Base-by-base conservation (phyloP, 2,113 vertebrate genomes). In the Macroglossus sobrinus region DNA sequence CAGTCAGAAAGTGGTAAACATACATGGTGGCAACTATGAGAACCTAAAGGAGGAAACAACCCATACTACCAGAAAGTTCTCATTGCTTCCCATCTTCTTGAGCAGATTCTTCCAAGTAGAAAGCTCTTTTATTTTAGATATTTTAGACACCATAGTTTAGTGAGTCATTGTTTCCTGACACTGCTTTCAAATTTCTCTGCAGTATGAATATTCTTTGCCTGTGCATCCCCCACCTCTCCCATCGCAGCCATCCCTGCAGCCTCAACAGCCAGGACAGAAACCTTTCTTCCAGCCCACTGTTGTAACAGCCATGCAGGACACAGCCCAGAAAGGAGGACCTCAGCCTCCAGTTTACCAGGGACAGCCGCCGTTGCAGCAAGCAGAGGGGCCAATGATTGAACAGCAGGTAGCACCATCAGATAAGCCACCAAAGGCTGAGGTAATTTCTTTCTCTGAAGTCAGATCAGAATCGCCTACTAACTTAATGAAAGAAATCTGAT, bases 161-260 rank as follows among this genome's bases (percentile, higher is more conserved):
- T 47, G 64, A 94, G 74, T 16, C 92, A 84, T 93, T 55, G 4
- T 63, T 90, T 94, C 64, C 96, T 97, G 87, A 87, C 64, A 15
- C 15, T 79, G 81, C 91, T 97, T 95, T 97, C 82, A 89, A 88
- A 94, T 98, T 93, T 95, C 91, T 97, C 85, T 94, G 71, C 96
- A 98, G 89, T 92, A 93, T 90, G 96, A 98, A 96, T 95, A 97
- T 61, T 88, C 97, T 86, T 80, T 97, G 93, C 96, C 96, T 53
- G 96, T 97, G 40, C 96, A 96, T 18, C 97, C 93, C 69, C 94
- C 45, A 50, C 90, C 93, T 79, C 89, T 97, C 68, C 96, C 84
- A 86, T 97, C 96, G 12, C 97, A 97, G 85, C 84, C 97, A 95
- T 96, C 91, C 40, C 53, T 96, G 96, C 89, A 95, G 81, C 53